phyloP scores from a whole-genome alignment of 2,888 invertebrate species.

The Caenorhabditis sp. region DNA sequence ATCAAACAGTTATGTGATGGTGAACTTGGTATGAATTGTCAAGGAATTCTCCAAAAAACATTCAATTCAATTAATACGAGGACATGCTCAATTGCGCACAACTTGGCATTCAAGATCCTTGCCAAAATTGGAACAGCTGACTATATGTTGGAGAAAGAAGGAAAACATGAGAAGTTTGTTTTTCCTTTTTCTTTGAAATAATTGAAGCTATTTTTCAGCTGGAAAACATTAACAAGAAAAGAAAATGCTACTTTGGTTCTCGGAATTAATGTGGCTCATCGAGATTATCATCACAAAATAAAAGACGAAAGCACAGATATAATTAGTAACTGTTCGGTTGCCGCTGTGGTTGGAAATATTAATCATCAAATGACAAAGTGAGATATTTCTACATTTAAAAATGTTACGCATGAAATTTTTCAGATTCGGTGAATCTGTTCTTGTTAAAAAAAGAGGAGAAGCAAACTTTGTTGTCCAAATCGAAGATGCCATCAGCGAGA shows the following conservation, averaged over 20 bases:
- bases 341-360: conserved; percentile 72
- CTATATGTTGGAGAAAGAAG: neutral
- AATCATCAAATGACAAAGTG: neutral
- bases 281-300: conserved; percentile 80
- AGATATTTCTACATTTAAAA: neutral
- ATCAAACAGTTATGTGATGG: neutral
- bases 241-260: conserved; percentile 77
- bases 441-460: conserved; percentile 77
- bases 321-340: conserved; percentile 75
- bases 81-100: neutral
- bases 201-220: too few species aligned
- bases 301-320: too few species aligned
- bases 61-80: neutral
- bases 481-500: conserved; percentile 62
- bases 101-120: neutral
- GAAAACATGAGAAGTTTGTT: neutral
- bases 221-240: neutral
- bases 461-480: conserved; percentile 67
- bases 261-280: conserved; percentile 92
- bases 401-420: neutral
- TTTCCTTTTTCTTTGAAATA: too few species aligned
- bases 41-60: neutral
- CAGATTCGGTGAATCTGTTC: neutral
- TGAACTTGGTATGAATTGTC: neutral
- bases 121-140: conserved; percentile 1